Evolutionary conservation across 2,113 vertebrate genomes (phyloP), one percentile per base, ranked within the genome.

Genomic region (Zosterops pallidus): DNA sequence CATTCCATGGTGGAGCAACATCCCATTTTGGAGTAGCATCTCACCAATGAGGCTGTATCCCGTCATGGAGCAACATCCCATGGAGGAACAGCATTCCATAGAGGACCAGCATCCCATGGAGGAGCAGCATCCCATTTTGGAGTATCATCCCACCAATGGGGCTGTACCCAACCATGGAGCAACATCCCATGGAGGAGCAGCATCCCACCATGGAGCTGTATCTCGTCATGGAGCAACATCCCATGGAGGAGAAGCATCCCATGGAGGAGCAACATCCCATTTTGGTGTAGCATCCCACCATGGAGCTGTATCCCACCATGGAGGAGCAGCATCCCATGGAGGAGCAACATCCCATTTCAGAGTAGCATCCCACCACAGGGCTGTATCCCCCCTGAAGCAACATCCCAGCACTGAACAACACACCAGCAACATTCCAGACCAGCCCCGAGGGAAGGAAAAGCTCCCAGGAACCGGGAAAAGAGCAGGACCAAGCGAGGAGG

Each of bases 21-120:
- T 52, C 9, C 26, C 37, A 49, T 39, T 39, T 39, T 49, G 49
- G 41, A 8, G 18, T 47, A 28, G 28, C 8, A 56, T 29, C 1
- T 35, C 42, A 18, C 17, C 19, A 21, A 21, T 46, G 47, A 22
- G 4, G 18, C 57, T 28, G 28, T 39, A 18, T 24, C 3, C n/a
- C 44, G 49, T 4, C 2, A 2, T 3, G 56, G n/a, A 8, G 17
- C 13, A 63, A 19, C 9, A 41, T 63, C 2, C 28, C 49, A n/a
- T 31, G 0, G 3, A 5, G 0, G 3, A 5, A 4, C 11, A 17
- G 23, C 5, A 33, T 25, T 55, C 47, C 37, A 37, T 37, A 9
- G 37, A 37, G 37, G 37, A 5, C 17, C 17, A 18, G 9, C 11
- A 59, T 67, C 4, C 39, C 53, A 55, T 8, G 18, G 7, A 4